Evolutionary conservation across 2,113 vertebrate species (phyloP).

Genomic region (Craseonycteris thonglongyai): DNA sequence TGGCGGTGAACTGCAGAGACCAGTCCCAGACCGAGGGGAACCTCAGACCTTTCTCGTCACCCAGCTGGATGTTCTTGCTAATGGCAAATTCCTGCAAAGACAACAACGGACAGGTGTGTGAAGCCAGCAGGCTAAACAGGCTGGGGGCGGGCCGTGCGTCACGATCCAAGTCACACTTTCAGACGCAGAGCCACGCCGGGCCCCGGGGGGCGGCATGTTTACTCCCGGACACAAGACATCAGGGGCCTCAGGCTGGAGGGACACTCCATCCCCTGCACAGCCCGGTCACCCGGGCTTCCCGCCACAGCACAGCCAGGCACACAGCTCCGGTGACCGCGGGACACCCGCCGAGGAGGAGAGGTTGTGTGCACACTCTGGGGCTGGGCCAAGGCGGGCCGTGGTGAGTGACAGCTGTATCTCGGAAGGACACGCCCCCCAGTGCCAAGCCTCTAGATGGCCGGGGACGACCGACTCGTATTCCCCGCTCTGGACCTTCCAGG

Average conservation of each 20-base stretch:
- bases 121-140: too few species aligned
- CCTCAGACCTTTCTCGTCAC: slow-evolving; percentile 86
- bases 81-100: slow-evolving; percentile 94
- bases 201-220: fast-evolving
- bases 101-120: too few species aligned
- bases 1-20: slow-evolving; percentile 90
- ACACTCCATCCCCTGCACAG: fast-evolving
- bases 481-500: background rate
- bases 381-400: too few species aligned
- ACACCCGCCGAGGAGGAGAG: too few species aligned
- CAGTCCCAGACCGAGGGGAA: slow-evolving; percentile 98
- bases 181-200: too few species aligned
- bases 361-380: too few species aligned
- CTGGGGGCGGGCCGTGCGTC: background rate
- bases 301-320: background rate
- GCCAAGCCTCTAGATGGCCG: background rate
- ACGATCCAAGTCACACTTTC: background rate
- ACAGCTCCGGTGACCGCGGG: too few species aligned
- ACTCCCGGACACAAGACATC: too few species aligned
- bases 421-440: background rate
- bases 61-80: slow-evolving; percentile 91
- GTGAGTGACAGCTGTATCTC: too few species aligned
- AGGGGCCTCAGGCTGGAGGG: background rate
- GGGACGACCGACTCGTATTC: background rate
- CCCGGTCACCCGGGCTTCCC: background rate